These are phyloP conservation scores for Apis laboriosa DNA, from an alignment of 1,140 invertebrate species.

Conservation along the genomic window DNA sequence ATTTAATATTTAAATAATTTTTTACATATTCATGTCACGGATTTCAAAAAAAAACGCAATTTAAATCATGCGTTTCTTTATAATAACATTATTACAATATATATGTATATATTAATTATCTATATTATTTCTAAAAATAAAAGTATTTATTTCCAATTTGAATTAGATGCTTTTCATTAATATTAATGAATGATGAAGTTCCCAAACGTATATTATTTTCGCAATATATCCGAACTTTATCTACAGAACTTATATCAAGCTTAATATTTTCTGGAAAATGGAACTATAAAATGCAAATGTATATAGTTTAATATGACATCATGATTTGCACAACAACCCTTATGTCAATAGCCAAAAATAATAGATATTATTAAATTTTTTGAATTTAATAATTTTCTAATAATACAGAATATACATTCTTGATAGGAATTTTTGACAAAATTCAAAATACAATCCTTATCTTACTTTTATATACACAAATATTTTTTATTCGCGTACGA, in stretches of 20 bases:
- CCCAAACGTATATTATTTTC: background rate
- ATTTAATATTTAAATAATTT: background rate
- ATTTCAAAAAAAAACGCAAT: slow-evolving; percentile 8
- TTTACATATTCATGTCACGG: background rate
- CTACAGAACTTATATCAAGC: background rate
- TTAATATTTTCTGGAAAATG: background rate
- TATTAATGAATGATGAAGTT: background rate
- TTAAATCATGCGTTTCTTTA: background rate
- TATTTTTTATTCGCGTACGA: background rate
- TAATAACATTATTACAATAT: background rate
- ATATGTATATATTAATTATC: background rate
- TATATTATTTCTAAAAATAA: background rate
- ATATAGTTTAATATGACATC: background rate
- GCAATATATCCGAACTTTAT: slow-evolving; percentile 1
- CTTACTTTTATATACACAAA: no score
- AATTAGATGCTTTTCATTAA: slow-evolving; percentile 14
- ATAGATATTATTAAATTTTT: no score
- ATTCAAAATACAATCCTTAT: no score
- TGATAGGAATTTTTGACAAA: background rate
- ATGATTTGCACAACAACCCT: background rate
- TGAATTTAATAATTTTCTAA: no score
- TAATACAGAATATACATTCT: no score
- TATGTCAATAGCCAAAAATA: no score
- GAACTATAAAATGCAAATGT: background rate
- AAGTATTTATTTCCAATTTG: background rate